These are phyloP conservation scores for western clawed frog (Xenopus tropicalis) DNA, from an alignment of 2,113 vertebrate genomes.

Conservation along the genomic window UCB_Xtro_10.0 CM004447.2:100587001-100587500, in stretches of 20 bases:
- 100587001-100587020: too few relatives aligned
- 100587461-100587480: constrained; percentile 72
- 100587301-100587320: constrained; percentile 66
- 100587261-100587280: constrained; percentile 80
- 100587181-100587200: neutral
- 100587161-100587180: neutral
- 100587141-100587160: constrained; percentile 54
- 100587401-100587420: constrained; percentile 76
- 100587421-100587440: constrained; percentile 69
- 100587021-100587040: too few relatives aligned
- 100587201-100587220: neutral
- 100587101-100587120: too few relatives aligned
- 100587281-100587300: constrained; percentile 76
- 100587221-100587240: constrained; percentile 75
- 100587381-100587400: constrained; percentile 89
- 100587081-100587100: too few relatives aligned
- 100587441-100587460: constrained; percentile 61
- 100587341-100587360: constrained; percentile 77
- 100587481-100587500: constrained; percentile 89
- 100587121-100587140: neutral
- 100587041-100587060: too few relatives aligned
- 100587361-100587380: constrained; percentile 79
- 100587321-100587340: constrained; percentile 72
- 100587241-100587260: constrained; percentile 77
- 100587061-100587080: too few relatives aligned